Evolutionary conservation across 1,140 invertebrate species (phyloP), one percentile per base, ranked within the genome.

Genomic region (Hyposmocoma kahamanoa): DNA sequence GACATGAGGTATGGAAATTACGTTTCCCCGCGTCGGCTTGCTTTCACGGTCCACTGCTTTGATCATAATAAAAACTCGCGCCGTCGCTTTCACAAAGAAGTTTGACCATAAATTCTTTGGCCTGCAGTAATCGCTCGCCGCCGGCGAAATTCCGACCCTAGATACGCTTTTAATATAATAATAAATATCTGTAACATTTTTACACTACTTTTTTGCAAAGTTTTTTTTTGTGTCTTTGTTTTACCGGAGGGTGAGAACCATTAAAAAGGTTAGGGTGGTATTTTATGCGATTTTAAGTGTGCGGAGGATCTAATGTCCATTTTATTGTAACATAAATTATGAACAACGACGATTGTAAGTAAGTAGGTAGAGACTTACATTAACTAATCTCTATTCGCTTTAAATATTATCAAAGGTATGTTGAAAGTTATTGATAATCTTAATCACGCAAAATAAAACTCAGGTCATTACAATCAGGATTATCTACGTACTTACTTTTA

Each of bases 41-140:
- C 79, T 86, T 86, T 87, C 84, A 83, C 84, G 78, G 84, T 86
- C 86, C 86, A 87, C 86, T 87, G 86, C 60, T 59, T 76, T 87
- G 86, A 87, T 87, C 86, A 87, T 87, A 85, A 87, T 87, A 87
- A 87, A 87, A 87, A 87, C 77, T 75, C 80, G 74, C 78, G 78
- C 80, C 82, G 80, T 81, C 82, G 80, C 82, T 76, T 84, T 66
- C 69, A 61, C 72, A 58, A 69, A 49, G 66, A 87, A 87, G 84
- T 87, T 87, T 87, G 84, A 87, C 86, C 86, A 87, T 87, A 87
- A 87, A 87, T 87, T 86, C 75, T 54, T 62, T 79, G 77, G 80
- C 65, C 80, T 53, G 52, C 54, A 59, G 72, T 81, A 79, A 82
- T 76, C 68, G 72, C 65, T 77, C 65, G 72, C 79, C 76, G 70